Conservation (phyloP, 2,797 vertebrate genomes). For the Gobio occitaniae region DNA sequence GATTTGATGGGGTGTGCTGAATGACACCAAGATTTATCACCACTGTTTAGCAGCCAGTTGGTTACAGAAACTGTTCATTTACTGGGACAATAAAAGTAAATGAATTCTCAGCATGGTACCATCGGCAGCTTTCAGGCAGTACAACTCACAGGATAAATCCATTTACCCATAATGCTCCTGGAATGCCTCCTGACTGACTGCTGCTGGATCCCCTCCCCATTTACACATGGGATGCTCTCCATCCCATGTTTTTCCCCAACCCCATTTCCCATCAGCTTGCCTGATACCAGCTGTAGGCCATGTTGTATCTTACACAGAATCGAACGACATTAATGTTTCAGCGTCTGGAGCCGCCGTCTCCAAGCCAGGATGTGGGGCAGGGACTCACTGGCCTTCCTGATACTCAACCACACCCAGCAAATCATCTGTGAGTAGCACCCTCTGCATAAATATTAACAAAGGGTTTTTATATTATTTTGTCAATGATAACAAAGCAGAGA, state of each 20-base stretch:
- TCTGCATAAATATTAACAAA: not conserved
- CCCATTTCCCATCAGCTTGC: conserved; percentile 79
- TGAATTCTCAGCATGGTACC: conserved; percentile 62
- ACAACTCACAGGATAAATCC: conserved; percentile 55
- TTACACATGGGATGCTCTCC: conserved; percentile 66
- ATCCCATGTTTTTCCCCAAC: conserved; percentile 65
- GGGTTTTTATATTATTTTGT: not conserved
- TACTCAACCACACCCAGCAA: conserved; percentile 75
- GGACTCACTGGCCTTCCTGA: conserved; percentile 82
- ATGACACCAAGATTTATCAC: conserved; percentile 30
- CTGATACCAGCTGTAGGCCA: conserved; percentile 82
- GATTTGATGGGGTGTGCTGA: not conserved
- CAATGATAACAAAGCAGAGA: not conserved
- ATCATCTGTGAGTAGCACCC: conserved; percentile 84
- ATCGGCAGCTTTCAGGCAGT: conserved; percentile 56
- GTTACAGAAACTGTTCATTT: conserved; percentile 58
- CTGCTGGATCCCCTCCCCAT: conserved; percentile 64
- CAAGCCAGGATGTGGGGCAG: conserved; percentile 84
- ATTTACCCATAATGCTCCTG: conserved; percentile 60
- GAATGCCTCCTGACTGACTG: conserved; percentile 61
- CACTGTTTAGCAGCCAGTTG: conserved; percentile 57
- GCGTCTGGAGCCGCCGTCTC: conserved; percentile 92
- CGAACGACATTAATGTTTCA: conserved; percentile 98
- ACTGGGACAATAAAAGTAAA: conserved; percentile 56
- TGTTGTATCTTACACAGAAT: conserved; percentile 91